Percentiles rank a stretch among this genome's conserved stretches.
These are phyloP conservation scores for Pseudomyrmex flavicornis DNA, from an alignment of 1,140 invertebrate species.

Conservation along the genomic window DNA sequence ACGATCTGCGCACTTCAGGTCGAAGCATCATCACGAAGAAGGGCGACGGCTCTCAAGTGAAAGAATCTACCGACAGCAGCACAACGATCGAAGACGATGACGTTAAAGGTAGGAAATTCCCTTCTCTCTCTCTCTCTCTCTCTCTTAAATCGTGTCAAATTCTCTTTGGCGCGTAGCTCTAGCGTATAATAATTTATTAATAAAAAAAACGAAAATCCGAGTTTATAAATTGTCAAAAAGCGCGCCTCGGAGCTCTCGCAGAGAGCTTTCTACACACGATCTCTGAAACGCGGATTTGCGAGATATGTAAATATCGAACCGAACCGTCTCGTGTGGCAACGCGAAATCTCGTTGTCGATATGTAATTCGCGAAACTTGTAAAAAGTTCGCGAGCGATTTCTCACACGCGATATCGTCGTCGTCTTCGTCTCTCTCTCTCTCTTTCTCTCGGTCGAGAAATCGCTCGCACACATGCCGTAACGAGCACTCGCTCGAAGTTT, in stretches of 20 bases:
- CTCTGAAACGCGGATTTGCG: too few relatives aligned
- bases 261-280: too few relatives aligned
- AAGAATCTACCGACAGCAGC: slow-evolving; percentile 97
- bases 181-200: too few relatives aligned
- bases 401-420: background rate
- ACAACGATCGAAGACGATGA: slow-evolving; percentile 97
- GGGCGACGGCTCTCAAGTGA: slow-evolving; percentile 96
- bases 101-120: slow-evolving; percentile 90
- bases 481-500: slow-evolving; percentile 1
- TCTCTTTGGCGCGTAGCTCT: background rate
- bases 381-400: background rate
- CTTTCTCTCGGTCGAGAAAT: background rate
- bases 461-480: slow-evolving; percentile 15
- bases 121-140: background rate
- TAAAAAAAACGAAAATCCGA: too few relatives aligned
- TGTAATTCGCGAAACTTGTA: background rate
- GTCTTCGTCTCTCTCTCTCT: background rate
- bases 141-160: background rate
- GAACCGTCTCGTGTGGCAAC: slow-evolving; percentile 7
- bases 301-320: background rate
- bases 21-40: slow-evolving; percentile 96
- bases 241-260: too few relatives aligned
- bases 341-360: background rate
- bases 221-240: too few relatives aligned
- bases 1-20: slow-evolving; percentile 86